Percentiles rank a stretch among this genome's conserved stretches.
Conservation (phyloP, 2,888 invertebrate species). For the Xestia c-nigrum region DNA sequence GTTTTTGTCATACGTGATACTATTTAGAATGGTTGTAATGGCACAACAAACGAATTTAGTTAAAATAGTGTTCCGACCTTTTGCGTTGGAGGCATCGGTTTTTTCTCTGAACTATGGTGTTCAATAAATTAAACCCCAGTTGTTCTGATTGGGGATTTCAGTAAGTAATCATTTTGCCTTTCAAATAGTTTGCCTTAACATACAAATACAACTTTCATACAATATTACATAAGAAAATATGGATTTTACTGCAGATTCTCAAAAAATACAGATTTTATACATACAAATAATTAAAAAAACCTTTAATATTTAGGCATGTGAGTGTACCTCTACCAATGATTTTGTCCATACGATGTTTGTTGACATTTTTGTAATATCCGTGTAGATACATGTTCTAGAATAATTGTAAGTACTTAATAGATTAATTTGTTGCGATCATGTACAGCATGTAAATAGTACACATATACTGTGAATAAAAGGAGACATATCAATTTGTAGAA, state of each 20-base stretch:
- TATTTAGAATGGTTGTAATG: too few relatives aligned
- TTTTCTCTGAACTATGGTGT: background rate
- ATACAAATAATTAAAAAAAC: background rate
- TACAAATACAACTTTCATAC: background rate
- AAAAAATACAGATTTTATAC: background rate
- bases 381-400: conserved; percentile 76
- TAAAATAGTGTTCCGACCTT: too few relatives aligned
- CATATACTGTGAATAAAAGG: conserved; percentile 89
- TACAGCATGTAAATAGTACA: conserved; percentile 87
- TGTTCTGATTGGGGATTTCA: conserved; percentile 16
- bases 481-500: conserved; percentile 89
- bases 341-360: conserved; percentile 60
- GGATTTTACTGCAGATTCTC: background rate
- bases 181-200: conserved; percentile 3
- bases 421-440: conserved; percentile 76
- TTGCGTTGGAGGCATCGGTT: too few relatives aligned
- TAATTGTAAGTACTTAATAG: conserved; percentile 82
- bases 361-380: conserved; percentile 67
- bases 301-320: conserved; percentile 55
- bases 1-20: too few relatives aligned
- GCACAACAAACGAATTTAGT: too few relatives aligned
- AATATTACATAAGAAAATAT: background rate
- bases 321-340: conserved; percentile 51
- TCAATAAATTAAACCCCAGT: conserved; percentile 8
- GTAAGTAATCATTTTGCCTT: conserved; percentile 13